phyloP scores from a whole-genome alignment of 1,140 invertebrate species.

The Cardiocondyla obscurior region DNA sequence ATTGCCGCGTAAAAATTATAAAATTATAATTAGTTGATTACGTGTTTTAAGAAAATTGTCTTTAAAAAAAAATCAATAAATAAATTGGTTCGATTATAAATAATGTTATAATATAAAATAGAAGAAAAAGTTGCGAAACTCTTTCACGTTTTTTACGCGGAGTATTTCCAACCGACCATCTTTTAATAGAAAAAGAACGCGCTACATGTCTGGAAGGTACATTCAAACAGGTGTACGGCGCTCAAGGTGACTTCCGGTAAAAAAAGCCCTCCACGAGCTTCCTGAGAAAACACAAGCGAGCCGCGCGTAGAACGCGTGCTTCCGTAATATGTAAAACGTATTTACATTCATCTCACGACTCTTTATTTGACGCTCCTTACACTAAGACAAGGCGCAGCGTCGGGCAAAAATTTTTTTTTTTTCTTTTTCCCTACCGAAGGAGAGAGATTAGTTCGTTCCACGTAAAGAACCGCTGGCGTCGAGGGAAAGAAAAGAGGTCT shows the following conservation, averaged over 20 bases:
- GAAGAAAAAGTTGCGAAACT: background rate
- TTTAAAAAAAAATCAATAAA: background rate
- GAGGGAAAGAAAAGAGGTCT: background rate
- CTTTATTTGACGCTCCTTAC: background rate
- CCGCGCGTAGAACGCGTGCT: conserved; percentile 32
- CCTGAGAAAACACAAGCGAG: conserved; percentile 52
- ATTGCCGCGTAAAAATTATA: background rate
- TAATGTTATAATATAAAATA: no score
- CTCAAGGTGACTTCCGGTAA: conserved; percentile 53
- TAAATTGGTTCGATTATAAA: background rate
- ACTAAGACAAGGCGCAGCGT: background rate
- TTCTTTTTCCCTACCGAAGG: background rate
- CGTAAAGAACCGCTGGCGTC: conserved; percentile 23
- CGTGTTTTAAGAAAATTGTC: background rate
- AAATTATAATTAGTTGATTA: background rate
- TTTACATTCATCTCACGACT: conserved; percentile 42
- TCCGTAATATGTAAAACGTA: conserved; percentile 41
- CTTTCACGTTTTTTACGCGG: no score
- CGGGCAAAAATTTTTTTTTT: background rate
- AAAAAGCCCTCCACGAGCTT: conserved; percentile 58
- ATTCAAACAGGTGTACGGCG: conserved; percentile 69
- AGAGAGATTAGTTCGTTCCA: conserved; percentile 46
- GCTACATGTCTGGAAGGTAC: conserved; percentile 25
- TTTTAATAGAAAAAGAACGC: conserved; percentile 24
- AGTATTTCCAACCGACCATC: background rate